Evolutionary conservation across 2,888 invertebrate genomes (phyloP), one percentile per base, ranked within the genome.

Genomic region (Parnassius smintheus): DNA sequence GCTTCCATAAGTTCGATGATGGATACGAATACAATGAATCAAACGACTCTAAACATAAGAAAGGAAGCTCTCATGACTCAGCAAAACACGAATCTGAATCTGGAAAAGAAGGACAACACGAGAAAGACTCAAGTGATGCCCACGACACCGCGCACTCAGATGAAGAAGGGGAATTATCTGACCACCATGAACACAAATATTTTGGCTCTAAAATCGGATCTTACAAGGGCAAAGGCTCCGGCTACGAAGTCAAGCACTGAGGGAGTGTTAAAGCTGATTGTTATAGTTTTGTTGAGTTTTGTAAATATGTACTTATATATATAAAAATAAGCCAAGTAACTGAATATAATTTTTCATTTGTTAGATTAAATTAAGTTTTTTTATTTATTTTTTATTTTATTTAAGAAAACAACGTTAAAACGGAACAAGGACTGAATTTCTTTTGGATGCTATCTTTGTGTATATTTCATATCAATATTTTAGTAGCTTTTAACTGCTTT

Each of bases 1-100:
- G 93, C 76, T 93, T 92, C 80, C 86, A 93, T 70, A 94, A 94
- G 76, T 91, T 94, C 77, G 93, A 89, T 48, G 85, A 89, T 66
- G 89, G 86, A 72, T 85, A 93, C 67, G 82, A 88, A 65, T 82
- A 93, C 68, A 90, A 93, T 72, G 89, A 88, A 70, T 84, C 91
- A 69, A 86, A 82, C 56, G 87, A 92, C 71, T 94, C 92, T 65
- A 92, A 82, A 61, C 86, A 85, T 76, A 77, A 92, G 68, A 92
- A 94, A 72, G 94, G 93, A 68, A 92, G 82, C 52, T 82, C 91
- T 68, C 84, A 92, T 66, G 91, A 93, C 66, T 88, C 93, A 41
- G 93, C 86, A 25, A 88, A 93, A 76, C 82, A 92, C 68, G 82
- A 87, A 42, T 82, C 77, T 61, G 82, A 85, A 68, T 88, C 83